phyloP scores from a whole-genome alignment of 2,797 vertebrate species.

The Acrossocheilus fasciatus region DNA sequence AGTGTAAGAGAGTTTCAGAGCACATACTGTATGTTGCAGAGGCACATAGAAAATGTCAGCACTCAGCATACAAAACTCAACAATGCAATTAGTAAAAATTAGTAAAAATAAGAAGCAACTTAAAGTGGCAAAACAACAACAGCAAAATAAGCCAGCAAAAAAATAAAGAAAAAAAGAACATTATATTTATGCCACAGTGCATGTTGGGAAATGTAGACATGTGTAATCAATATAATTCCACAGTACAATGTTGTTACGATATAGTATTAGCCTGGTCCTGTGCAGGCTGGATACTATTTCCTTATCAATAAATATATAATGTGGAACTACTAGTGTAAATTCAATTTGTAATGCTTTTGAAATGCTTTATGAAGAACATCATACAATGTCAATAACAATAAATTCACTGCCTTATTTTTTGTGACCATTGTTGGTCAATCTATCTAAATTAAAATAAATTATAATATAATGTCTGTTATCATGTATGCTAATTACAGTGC shows the following conservation, averaged over 20 bases:
- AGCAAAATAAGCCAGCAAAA: neutral
- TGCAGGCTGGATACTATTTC: neutral
- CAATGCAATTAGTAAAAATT: too few species aligned
- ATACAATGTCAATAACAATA: neutral
- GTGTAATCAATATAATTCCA: neutral
- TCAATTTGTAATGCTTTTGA: neutral
- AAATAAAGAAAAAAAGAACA: neutral
- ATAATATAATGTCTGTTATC: neutral
- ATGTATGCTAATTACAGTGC: neutral
- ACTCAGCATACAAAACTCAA: too few species aligned
- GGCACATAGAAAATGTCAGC: neutral
- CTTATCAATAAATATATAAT: neutral
- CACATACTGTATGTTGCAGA: too few species aligned
- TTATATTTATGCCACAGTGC: neutral
- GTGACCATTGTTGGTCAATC: neutral
- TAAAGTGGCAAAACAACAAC: neutral
- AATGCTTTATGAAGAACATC: neutral
- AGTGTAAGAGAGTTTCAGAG: neutral
- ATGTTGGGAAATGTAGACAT: neutral
- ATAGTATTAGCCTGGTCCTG: too few species aligned
- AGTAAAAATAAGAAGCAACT: too few species aligned
- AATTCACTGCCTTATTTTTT: neutral
- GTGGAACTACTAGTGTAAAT: neutral
- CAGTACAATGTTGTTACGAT: neutral
- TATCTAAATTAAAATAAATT: neutral